A percentile compares a stretch with the other conserved stretches of the same genome.
Evolutionary conservation across 2,888 invertebrate genomes (phyloP).

Genomic region (Zhengitettix transpicula): DNA sequence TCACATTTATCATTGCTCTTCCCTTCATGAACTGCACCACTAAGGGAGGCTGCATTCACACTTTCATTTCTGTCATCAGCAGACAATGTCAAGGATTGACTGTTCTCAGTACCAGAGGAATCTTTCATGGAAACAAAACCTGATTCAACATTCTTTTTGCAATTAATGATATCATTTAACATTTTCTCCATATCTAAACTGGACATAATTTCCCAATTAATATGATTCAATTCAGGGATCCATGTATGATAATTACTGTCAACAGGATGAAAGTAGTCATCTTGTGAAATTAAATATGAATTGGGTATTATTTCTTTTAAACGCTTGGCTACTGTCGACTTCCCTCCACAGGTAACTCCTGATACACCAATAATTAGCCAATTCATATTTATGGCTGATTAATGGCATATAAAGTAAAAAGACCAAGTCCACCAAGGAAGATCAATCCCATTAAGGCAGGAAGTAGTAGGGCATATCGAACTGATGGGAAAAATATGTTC

Average conservation of each 20-base stretch:
- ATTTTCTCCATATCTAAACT: constrained; percentile 58
- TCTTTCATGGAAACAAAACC: neutral
- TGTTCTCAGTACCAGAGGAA: neutral
- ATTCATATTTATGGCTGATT: neutral
- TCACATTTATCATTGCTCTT: neutral
- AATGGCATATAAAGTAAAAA: constrained; percentile 30
- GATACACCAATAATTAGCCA: constrained; percentile 52
- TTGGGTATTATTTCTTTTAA: constrained; percentile 29
- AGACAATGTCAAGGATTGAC: neutral
- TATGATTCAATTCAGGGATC: constrained; percentile 46
- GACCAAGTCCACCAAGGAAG: constrained; percentile 46
- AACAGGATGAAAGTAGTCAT: constrained; percentile 53
- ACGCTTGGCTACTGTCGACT: constrained; percentile 50
- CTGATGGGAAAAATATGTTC: constrained; percentile 33
- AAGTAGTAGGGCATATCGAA: constrained; percentile 38
- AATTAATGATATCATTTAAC: constrained; percentile 35
- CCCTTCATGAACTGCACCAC: neutral
- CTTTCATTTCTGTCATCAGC: constrained; percentile 6
- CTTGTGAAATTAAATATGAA: constrained; percentile 46
- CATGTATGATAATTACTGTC: constrained; percentile 46
- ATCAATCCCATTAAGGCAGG: constrained; percentile 43
- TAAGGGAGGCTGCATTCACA: neutral
- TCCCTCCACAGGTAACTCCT: constrained; percentile 72
- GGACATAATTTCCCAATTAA: constrained; percentile 58
- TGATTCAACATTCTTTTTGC: neutral